Evolutionary conservation across 1,140 invertebrate genomes (phyloP), one percentile per base, ranked within the genome.

Genomic region (Leguminivora glycinivorella): DNA sequence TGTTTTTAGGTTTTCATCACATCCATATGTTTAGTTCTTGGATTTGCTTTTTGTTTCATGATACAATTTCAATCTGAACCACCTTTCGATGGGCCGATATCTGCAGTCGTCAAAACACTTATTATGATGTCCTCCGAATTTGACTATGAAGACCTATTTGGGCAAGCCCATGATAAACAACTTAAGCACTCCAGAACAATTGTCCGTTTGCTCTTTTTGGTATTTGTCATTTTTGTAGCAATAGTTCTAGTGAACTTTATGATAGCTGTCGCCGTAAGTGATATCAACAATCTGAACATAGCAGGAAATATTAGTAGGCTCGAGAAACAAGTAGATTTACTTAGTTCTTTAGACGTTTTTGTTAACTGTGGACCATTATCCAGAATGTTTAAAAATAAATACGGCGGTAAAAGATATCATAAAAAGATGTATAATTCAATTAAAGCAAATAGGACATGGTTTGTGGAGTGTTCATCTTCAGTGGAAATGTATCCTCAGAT

Each of bases 21-120:
- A 17, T 52, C 47, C 6, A 52, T 52, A 22, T 52, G 47, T 19
- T 52, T 52, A 52, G 47, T 52, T 52, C 17, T 52, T 52, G 47
- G 47, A 17, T 52, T 52, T n/a, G 47, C 47, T 52, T 52, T 52
- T 52, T 52, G 47, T 52, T 52, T 52, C 22, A 52, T 52, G 47
- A 52, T 52, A 52, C 47, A 52, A 52, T 52, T 52, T 9, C 47
- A 52, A 52, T 52, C 47, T 17, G 47, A 52, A 52, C 47, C 47
- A 1, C 47, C 47, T 19, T 52, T 52, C 22, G 47, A 52, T 52
- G 47, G 47, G 19, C 47, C 47, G 47, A 52, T 52, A 14, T 52
- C 47, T 52, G 47, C 47, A 52, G 47, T 52, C 6, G 47, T 52
- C 47, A 52, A 52, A 19, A 52, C 47, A 52, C 22, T 52, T 19